Evolutionary conservation across 23 tunicate genomes (phyloP).

Genomic region (Styela plicata): DNA sequence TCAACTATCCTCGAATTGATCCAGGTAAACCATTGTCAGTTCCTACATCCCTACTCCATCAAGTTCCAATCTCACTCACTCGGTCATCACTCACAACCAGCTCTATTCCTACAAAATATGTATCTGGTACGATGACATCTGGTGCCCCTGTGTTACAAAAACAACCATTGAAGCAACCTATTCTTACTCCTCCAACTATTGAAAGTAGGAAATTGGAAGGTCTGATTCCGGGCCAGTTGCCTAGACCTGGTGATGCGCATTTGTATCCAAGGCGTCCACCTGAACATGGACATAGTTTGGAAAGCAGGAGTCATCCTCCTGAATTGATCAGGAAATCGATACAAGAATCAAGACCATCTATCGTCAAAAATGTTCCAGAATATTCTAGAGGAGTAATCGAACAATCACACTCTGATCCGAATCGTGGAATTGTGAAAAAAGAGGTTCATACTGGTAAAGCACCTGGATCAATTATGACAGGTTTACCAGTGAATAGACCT

Average conservation of each 20-base stretch:
- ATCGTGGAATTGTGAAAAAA: not conserved
- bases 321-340: not conserved
- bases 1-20: not conserved
- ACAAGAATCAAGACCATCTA: slow-evolving; percentile 5
- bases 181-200: not conserved
- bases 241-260: not conserved
- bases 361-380: not conserved
- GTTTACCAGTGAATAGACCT: slow-evolving; percentile 4
- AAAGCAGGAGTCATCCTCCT: not conserved
- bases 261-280: not conserved
- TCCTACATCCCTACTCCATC: not conserved
- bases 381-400: not conserved
- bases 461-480: slow-evolving; percentile 17
- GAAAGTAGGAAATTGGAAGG: not conserved
- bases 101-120: slow-evolving; percentile 25
- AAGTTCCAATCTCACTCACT: not conserved
- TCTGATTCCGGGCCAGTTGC: not conserved
- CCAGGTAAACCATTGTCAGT: not conserved
- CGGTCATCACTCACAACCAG: slow-evolving; percentile 24
- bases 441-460: too few species aligned
- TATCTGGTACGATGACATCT: slow-evolving; percentile 14
- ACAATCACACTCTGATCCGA: not conserved
- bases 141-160: not conserved
- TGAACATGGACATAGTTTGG: not conserved
- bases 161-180: not conserved